Base-by-base conservation (phyloP, 37 sponge, comb jelly and placozoan species). In the Aphrocallistes beatrix region DNA sequence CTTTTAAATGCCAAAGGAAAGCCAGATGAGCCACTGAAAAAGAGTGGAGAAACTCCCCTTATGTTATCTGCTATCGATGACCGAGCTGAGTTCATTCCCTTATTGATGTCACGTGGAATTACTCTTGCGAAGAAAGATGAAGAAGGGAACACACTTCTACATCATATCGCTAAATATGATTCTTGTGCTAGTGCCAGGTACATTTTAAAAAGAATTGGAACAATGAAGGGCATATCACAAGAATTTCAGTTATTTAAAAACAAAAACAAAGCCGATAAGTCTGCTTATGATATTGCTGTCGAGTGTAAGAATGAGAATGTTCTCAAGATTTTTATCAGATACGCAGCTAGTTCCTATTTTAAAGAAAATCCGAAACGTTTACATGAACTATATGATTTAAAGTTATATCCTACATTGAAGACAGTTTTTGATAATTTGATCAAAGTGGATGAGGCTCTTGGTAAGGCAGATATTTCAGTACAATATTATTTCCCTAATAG, bases 61-160 rank as follows among this genome's bases (percentile, higher is more conserved):
- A 60, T 60, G 75, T 6, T 60, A 60, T 19, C 75, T 3, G 75
- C 21, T 25, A 30, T 25, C 28, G n/a, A 28, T 21, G 75, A 60
- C 21, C 34, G 8, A 25, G 75, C 75, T 60, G 75, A 60, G 28
- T 60, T 25, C 21, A 60, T 60, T 25, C 75, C 8, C 3, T 30
- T 60, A 3, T 25, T 60, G 28, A 60, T 60, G 75, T 19, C 75
- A 25, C 75, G n/a, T 60, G 75, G 75, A 3, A 60, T 60, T 25
- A 60, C 75, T 32, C 75, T 60, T 60, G 75, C 75, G 8, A 60
- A 60, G 75, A 60, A 60, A 28, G 75, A 60, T 60, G 75, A 6
- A 13, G 21, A 60, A 3, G 75, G 75, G 8, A 60, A 60, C 34
- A 60, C 75, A 8, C 28, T 13, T 25, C 75, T 60, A 3, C 75